Evolutionary conservation across 2,113 vertebrate genomes (phyloP), one percentile per base, ranked within the genome.

Genomic region (Genyomyrus donnyi): DNA sequence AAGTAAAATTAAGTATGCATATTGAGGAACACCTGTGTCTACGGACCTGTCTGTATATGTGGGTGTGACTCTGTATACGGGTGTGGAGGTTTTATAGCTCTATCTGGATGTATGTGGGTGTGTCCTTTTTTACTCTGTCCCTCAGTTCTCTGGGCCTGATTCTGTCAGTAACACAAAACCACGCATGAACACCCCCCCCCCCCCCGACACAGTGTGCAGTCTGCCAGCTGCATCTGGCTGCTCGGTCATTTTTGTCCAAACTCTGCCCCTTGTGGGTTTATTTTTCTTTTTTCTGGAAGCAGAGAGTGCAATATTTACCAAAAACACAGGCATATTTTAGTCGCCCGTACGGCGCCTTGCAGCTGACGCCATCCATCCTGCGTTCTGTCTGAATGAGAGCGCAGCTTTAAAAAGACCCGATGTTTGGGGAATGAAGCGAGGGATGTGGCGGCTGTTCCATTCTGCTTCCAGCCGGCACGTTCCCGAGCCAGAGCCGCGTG

Each of bases 141-240:
- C 92, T 93, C 93, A 94, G 66, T 35, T 89, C 52, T 35, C 89
- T 58, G 5, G 5, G 52, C 48, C 39, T 95, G 94, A 95, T 94
- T 95, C 94, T 92, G 92, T 91, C 46, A 90, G 93, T 93, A 91
- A 93, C 94, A 92, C 94, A 92, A 94, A 93, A 93, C 94, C 93
- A 90, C 92, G 92, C 93, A 95, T 95, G 93, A 94, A 93, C 35
- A 35, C 35, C 39, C 39, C 39, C 3, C 39, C 39, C 85, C 90
- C 92, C 93, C 91, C 90, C 91, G 27, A 49, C 88, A 83, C 80
- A 46, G 49, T 58, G 89, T 11, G 39, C 74, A 0, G 11, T 24
- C 70, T 83, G 13, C 21, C 27, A 13, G 15, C 49, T 53, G 9
- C 50, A 10, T 35, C n/a, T 56, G 87, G 39, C 87, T 84, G 74